phyloP scores from a whole-genome alignment of 2,888 invertebrate species.

The Polydesmus complanatus region DNA sequence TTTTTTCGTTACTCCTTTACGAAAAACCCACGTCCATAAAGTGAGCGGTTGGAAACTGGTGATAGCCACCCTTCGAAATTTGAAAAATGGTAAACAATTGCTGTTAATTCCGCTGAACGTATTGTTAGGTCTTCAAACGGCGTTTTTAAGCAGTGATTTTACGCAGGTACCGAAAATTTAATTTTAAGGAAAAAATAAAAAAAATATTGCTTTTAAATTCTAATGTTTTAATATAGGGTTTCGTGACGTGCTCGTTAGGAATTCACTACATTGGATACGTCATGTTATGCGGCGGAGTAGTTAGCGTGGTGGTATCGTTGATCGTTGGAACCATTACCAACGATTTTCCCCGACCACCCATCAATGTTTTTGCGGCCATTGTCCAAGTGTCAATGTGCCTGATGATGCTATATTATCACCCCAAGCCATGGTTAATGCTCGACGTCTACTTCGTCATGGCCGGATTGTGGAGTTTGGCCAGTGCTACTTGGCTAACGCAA shows the following conservation, averaged over 20 bases:
- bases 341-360: conserved; percentile 31
- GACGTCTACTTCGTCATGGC: conserved; percentile 30
- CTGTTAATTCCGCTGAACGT: conserved; percentile 86
- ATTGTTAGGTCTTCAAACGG: conserved; percentile 95
- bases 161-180: conserved; percentile 33
- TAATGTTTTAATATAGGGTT: conserved; percentile 15
- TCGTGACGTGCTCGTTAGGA: conserved; percentile 17
- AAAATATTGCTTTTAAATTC: no score
- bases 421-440: conserved; percentile 30
- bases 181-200: no score
- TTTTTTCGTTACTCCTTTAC: no score
- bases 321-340: conserved; percentile 32
- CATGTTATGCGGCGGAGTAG: conserved; percentile 35
- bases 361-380: conserved; percentile 28
- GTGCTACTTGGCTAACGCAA: conserved; percentile 33
- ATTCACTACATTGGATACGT: conserved; percentile 35
- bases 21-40: no score
- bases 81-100: conserved; percentile 80
- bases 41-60: no score
- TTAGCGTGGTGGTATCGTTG: conserved; percentile 32
- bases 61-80: conserved; percentile 54
- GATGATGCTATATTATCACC: conserved; percentile 25
- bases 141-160: conserved; percentile 69
- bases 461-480: conserved; percentile 32
- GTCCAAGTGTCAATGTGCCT: conserved; percentile 26